These are phyloP conservation scores for Pseudopodoces humilis DNA, from an alignment of 2,113 vertebrate species.

Conservation along the genomic window DNA sequence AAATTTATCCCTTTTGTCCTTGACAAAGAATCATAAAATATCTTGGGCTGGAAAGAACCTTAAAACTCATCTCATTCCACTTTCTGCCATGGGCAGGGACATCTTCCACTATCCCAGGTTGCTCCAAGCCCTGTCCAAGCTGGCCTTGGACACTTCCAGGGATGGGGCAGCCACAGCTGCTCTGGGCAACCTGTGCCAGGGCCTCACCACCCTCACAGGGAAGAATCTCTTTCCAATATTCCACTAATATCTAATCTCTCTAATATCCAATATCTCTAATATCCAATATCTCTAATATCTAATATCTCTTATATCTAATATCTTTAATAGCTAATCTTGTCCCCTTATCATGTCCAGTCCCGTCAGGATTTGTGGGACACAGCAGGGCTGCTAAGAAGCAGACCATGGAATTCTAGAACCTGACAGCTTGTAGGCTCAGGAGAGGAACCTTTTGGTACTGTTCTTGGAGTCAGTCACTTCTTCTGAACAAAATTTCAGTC, in stretches of 20 bases:
- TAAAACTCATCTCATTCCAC: accelerated
- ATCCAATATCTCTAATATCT: background rate
- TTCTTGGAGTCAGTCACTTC: background rate
- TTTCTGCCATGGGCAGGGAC: background rate
- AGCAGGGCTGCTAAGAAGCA: background rate
- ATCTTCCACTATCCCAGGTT: accelerated
- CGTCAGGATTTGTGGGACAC: background rate
- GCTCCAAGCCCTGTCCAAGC: accelerated
- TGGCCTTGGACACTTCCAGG: background rate
- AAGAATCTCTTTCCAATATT: background rate
- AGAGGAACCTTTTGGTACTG: background rate
- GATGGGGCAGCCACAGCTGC: background rate
- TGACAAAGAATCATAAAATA: background rate
- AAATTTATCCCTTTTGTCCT: background rate
- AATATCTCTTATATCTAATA: background rate
- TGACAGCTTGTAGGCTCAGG: background rate
- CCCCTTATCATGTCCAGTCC: background rate
- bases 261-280: no score
- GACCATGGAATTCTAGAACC: background rate
- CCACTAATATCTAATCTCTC: background rate
- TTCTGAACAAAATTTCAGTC: background rate
- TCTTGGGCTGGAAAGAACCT: background rate
- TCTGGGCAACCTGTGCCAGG: background rate
- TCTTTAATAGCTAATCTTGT: no score
- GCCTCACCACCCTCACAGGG: accelerated